Percentiles rank a stretch among this genome's conserved stretches.
Evolutionary conservation across 2,797 vertebrate species (phyloP).

Genomic region (Chaenodraco wilsoni): DNA sequence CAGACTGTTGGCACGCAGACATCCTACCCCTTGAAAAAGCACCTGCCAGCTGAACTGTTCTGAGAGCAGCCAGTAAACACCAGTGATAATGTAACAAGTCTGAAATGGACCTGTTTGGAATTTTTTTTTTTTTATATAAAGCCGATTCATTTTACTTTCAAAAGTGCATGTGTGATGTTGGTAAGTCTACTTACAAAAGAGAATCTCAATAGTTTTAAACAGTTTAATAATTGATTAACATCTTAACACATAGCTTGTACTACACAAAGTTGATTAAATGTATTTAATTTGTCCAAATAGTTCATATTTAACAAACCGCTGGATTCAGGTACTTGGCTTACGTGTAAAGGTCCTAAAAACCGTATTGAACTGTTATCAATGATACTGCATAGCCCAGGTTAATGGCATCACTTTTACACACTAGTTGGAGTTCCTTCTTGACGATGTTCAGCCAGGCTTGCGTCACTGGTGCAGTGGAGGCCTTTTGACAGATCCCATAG

Average conservation of each 20-base stretch:
- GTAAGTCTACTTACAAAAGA: neutral
- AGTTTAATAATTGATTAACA: slow-evolving; percentile 11
- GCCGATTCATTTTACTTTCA: neutral
- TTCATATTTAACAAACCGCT: slow-evolving; percentile 1
- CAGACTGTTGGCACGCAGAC: slow-evolving; percentile 90
- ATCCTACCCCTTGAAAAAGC: slow-evolving; percentile 89
- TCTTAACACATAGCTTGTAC: neutral
- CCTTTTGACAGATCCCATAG: neutral
- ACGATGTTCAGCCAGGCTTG: neutral
- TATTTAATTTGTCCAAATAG: slow-evolving; percentile 4
- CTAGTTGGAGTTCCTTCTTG: neutral
- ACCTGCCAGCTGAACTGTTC: slow-evolving; percentile 88
- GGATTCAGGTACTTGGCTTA: neutral
- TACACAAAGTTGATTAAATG: neutral
- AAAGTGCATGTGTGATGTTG: neutral
- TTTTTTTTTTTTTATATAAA: neutral
- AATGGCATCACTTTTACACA: slow-evolving; percentile 9
- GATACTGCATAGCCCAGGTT: neutral
- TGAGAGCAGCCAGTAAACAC: slow-evolving; percentile 33
- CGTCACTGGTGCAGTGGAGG: slow-evolving; percentile 9
- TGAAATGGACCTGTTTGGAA: neutral
- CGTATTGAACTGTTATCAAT: neutral
- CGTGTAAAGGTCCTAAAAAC: neutral
- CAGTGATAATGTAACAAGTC: neutral
- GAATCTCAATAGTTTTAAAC: neutral